Conservation (phyloP, 2,113 vertebrate genomes). For the Turnix velox region DNA sequence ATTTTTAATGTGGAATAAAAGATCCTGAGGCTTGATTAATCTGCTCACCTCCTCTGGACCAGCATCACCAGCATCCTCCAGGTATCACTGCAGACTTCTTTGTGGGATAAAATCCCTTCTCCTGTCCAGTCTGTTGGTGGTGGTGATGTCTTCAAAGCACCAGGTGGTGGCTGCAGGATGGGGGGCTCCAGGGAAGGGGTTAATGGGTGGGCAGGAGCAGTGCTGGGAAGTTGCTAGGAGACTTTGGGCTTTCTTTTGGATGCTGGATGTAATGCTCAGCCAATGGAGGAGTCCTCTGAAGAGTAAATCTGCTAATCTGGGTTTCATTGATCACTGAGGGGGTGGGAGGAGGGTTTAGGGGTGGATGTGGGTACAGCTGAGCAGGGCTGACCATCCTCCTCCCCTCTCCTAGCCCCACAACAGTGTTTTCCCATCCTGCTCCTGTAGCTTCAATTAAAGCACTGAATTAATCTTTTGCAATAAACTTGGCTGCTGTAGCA, state of each 20-base stretch:
- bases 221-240: slow-evolving; percentile 51
- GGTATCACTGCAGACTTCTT: not conserved
- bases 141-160: not conserved
- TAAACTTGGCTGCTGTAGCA: not conserved
- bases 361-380: not conserved
- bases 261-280: slow-evolving; percentile 40
- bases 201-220: slow-evolving; percentile 41
- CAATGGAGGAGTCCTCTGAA: not conserved
- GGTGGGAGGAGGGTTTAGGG: too few relatives aligned
- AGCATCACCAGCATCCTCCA: not conserved
- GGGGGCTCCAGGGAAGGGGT: not conserved
- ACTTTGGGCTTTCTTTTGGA: slow-evolving; percentile 44
- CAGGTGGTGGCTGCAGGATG: not conserved
- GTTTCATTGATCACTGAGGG: not conserved
- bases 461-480: slow-evolving; percentile 15
- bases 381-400: not conserved
- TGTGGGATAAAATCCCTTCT: not conserved
- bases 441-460: slow-evolving; percentile 44
- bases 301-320: slow-evolving; percentile 27
- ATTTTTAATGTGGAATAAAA: not conserved
- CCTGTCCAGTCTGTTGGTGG: not conserved
- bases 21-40: not conserved
- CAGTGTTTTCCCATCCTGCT: not conserved
- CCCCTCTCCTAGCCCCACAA: not conserved
- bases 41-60: fast-evolving